Percentiles rank a stretch among this genome's conserved stretches.
Conservation (phyloP, 2,797 vertebrate species). For the Nasua narica region DNA sequence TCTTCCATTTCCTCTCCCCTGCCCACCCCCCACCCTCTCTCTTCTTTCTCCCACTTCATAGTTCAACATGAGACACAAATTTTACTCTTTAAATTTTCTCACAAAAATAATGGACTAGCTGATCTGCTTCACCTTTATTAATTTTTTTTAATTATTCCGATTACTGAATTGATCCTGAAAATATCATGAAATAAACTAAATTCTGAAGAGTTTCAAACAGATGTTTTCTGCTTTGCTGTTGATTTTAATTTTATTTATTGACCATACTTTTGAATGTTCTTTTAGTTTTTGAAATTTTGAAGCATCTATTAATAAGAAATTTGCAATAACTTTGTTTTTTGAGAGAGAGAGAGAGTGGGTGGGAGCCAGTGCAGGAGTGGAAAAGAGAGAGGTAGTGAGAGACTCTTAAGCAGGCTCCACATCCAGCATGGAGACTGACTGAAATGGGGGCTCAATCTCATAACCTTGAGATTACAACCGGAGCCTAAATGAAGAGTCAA, state of each 20-base stretch:
- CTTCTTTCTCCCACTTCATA: background rate
- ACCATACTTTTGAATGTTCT: background rate
- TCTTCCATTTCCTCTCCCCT: background rate
- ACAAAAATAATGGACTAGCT: background rate
- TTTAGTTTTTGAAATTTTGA: background rate
- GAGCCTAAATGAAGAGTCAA: background rate
- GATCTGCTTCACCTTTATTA: background rate
- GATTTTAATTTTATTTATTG: background rate
- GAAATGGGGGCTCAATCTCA: background rate
- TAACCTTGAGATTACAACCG: background rate
- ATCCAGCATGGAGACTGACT: background rate
- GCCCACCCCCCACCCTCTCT: too few species aligned
- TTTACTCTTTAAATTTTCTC: background rate
- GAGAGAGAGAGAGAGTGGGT: too few species aligned
- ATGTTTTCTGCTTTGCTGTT: background rate
- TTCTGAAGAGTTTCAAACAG: background rate
- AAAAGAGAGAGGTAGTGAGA: background rate
- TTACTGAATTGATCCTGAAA: background rate
- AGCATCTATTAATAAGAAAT: background rate
- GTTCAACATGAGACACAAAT: background rate
- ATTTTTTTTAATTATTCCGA: background rate
- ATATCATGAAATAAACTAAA: background rate
- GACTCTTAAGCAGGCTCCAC: background rate
- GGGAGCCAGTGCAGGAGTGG: background rate
- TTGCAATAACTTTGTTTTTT: background rate